Evolutionary conservation across 2,797 vertebrate genomes (phyloP), one percentile per base, ranked within the genome.

Genomic region (Arnoldichthys spilopterus): DNA sequence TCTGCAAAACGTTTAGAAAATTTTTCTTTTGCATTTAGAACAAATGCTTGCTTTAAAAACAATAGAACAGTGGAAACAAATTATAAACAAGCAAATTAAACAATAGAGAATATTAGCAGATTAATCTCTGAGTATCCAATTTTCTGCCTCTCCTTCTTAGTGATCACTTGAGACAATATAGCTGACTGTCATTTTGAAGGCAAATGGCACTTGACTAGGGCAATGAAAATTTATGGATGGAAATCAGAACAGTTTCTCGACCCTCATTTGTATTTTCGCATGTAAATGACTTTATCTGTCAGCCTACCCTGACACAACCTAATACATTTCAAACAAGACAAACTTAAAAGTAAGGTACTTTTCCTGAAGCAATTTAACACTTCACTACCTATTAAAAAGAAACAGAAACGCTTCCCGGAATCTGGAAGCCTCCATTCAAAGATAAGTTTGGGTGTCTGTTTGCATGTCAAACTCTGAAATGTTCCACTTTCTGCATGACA

Each of bases 361-460:
- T 72, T 72, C 69, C 51, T 56, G 69, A 72, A 56, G 69, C 69
- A 72, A 72, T 72, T 72, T 72, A 56, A 72, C 69, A 72, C 47
- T 56, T 72, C 69, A 40, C 30, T 72, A 72, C 69, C 32, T 72
- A 72, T 54, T 56, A 54, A 72, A 72, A 72, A 72, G 69, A 72
- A 40, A 53, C 49, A 40, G 51, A 56, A 56, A 56, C n/a, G 49
- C 49, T 34, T 72, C 32, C n/a, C 51, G 20, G 7, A 37, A 40
- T 49, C 51, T 24, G 30, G 69, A 56, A 22, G 51, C 49, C 13
- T 72, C 51, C 20, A 34, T 54, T 56, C 51, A 40, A 16, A 37
- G 49, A 72, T 56, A 56, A 37, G 30, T 56, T 15, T 53, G 16
- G 43, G 49, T 49, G 67, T 53, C 47, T 72, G 51, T 72, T 56